Evolutionary conservation across 1,140 invertebrate genomes (phyloP), one percentile per base, ranked within the genome.

Genomic region (Berghia stephanieae): DNA sequence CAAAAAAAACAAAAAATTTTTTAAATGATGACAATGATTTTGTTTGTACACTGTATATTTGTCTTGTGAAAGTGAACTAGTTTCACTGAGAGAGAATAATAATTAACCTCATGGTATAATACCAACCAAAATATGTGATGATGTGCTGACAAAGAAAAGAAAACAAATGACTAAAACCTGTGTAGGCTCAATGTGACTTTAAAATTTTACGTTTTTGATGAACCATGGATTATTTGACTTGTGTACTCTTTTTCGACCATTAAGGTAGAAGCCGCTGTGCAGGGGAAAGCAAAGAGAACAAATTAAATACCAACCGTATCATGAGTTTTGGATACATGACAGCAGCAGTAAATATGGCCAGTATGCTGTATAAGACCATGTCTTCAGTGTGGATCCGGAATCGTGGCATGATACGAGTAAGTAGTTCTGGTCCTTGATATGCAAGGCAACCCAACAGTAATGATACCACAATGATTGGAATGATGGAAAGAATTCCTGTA

Each of bases 321-420:
- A 88, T 78, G 46, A 88, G 81, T 60, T 81, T 81, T 6, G 87
- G 86, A 52, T 88, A 84, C n/a, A 84, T 55, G 3, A 89, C 68
- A 42, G 83, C 84, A n/a, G 87, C 83, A 24, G 83, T 79, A 74
- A 86, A 87, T 16, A 88, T 68, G 13, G 87, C 87, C 46, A 88
- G 52, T 16, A 86, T 78, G 24, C 87, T 86, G 78, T 82, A 87
- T 16, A 82, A 67, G 1, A 89, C 69, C 36, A 83, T 83, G 72
- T 88, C 87, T 38, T 85, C 83, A 24, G 85, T 77, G 10, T 79
- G 81, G 49, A 88, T 82, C 42, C 84, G 77, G 66, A 87, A 83
- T 10, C 78, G 78, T 4, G 81, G 80, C 10, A 86, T 81, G 67
- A 84, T 75, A 38, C 76, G 78, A 13, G 84, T 80, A 16, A 88